phyloP scores from a whole-genome alignment of 92 coral and sea anemone species.

The Chrysogorgia sp. region DNA sequence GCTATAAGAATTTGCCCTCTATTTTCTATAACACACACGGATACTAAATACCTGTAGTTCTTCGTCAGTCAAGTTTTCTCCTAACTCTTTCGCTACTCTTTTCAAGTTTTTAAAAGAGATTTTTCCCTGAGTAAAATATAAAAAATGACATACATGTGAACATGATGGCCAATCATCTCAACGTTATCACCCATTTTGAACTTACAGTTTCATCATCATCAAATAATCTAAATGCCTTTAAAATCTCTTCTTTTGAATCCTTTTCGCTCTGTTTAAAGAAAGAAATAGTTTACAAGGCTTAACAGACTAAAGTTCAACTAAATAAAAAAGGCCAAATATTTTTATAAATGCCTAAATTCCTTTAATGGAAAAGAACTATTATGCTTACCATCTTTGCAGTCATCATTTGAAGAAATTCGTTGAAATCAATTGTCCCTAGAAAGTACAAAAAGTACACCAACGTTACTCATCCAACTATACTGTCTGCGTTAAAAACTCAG shows the following conservation, averaged over 20 bases:
- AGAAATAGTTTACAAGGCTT: too few species aligned
- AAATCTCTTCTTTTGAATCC: slow-evolving; percentile 96
- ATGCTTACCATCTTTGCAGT: slow-evolving; percentile 94
- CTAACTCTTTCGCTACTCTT: slow-evolving; percentile 99
- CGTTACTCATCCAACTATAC: background rate
- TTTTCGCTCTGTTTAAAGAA: slow-evolving; percentile 80
- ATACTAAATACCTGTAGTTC: slow-evolving; percentile 83
- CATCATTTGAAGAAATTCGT: slow-evolving; percentile 99
- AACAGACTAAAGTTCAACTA: too few species aligned
- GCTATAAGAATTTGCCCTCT: too few species aligned
- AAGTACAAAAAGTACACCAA: slow-evolving; percentile 7
- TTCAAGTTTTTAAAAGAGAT: slow-evolving; percentile 96
- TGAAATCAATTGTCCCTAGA: slow-evolving; percentile 94
- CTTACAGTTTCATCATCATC: slow-evolving; percentile 98
- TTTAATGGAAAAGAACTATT: background rate
- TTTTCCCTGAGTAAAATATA: slow-evolving; percentile 72
- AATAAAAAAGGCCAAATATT: too few species aligned
- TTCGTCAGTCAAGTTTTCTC: slow-evolving; percentile 97
- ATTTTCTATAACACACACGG: background rate
- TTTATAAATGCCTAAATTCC: too few species aligned
- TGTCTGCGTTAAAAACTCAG: too few species aligned
- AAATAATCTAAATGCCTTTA: slow-evolving; percentile 93
- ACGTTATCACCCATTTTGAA: background rate
- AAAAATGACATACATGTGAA: background rate
- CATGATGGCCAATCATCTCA: background rate